phyloP scores from a whole-genome alignment of 2,888 invertebrate genomes.

The Acleris holmiana region DNA sequence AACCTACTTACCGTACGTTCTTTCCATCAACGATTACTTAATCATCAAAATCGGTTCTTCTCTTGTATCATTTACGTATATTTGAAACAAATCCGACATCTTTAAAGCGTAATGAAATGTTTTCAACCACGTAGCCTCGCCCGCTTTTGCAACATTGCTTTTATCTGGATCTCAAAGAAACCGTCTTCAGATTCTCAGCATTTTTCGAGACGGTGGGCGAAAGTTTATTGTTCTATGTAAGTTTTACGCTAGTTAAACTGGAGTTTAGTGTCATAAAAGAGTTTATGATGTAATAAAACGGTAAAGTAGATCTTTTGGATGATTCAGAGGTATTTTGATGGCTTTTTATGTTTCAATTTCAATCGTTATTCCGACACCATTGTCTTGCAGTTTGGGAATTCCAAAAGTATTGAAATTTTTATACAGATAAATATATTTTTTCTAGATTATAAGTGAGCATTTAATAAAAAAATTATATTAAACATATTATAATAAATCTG shows the following conservation, averaged over 20 bases:
- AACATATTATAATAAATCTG: too few species aligned
- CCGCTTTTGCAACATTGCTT: constrained; percentile 3
- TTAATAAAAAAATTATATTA: too few species aligned
- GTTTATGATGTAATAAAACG: constrained; percentile 2
- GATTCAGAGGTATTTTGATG: background rate
- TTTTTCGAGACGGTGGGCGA: constrained; percentile 4
- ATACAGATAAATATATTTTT: too few species aligned
- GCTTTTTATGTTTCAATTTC: background rate
- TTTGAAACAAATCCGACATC: background rate
- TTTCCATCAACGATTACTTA: background rate
- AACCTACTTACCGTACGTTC: too few species aligned
- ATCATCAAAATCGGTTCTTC: background rate
- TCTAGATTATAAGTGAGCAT: too few species aligned
- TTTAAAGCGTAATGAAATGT: background rate
- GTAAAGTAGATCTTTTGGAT: background rate
- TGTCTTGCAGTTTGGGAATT: too few species aligned
- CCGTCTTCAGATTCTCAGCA: constrained; percentile 8
- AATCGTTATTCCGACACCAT: too few species aligned
- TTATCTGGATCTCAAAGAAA: constrained; percentile 9
- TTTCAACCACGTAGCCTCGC: background rate
- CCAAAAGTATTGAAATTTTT: too few species aligned
- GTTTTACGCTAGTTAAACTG: background rate
- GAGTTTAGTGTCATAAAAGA: background rate
- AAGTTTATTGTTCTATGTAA: constrained; percentile 10
- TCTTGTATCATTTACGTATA: background rate